Evolutionary conservation across 2,113 vertebrate genomes (phyloP).

Genomic region (Nothoprocta pentlandii): DNA sequence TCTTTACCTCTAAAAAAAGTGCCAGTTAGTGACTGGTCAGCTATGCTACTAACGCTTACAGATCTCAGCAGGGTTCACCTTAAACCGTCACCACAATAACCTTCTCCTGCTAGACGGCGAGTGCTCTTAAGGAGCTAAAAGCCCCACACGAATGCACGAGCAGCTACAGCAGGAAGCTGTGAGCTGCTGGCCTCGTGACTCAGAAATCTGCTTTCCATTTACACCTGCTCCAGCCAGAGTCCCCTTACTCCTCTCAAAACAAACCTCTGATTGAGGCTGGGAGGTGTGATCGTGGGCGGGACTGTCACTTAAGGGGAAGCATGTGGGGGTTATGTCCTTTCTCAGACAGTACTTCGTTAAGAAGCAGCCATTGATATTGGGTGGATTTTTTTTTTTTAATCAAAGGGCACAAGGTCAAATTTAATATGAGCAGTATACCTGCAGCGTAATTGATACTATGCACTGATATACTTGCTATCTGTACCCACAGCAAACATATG

Average conservation of each 20-base stretch:
- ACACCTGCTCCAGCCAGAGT: conserved; percentile 32
- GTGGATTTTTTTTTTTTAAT: neutral
- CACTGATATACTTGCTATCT: neutral
- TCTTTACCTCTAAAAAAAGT: neutral
- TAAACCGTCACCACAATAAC: neutral
- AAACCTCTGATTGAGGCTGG: neutral
- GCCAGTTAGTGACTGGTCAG: accelerated
- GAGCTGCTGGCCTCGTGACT: conserved; percentile 22
- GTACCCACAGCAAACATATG: neutral
- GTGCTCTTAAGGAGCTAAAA: neutral
- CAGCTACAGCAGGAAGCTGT: conserved; percentile 17
- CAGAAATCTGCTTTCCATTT: conserved; percentile 58
- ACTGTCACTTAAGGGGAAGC: neutral
- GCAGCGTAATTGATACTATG: neutral
- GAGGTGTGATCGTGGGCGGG: neutral
- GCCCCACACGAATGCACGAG: neutral
- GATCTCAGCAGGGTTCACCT: neutral
- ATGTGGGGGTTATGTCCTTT: neutral
- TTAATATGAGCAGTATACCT: neutral
- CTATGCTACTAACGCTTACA: neutral
- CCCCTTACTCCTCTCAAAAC: neutral
- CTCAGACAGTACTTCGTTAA: neutral
- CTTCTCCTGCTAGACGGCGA: neutral
- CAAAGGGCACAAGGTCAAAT: neutral
- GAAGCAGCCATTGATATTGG: neutral